Conservation (phyloP, 2,113 vertebrate genomes). For the Cebidichthys violaceus region DNA sequence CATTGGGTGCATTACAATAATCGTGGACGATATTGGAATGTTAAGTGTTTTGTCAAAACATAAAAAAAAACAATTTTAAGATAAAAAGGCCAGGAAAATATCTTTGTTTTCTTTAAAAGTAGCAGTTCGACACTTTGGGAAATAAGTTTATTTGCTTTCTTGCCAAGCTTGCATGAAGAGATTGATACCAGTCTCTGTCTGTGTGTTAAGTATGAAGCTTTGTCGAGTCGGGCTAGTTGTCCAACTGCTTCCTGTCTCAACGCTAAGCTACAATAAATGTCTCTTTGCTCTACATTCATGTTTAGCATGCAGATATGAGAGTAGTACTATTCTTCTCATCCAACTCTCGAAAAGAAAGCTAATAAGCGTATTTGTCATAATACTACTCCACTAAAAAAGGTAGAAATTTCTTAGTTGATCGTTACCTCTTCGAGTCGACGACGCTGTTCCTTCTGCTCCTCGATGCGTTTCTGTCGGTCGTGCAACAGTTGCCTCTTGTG, state of each 20-base stretch:
- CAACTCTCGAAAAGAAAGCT: neutral
- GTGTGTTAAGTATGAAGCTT: neutral
- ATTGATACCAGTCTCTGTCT: neutral
- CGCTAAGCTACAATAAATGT: no score
- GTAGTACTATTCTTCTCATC: no score
- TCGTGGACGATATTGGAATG: neutral
- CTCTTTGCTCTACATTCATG: no score
- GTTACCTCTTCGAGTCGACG: conserved; percentile 90
- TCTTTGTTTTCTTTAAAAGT: neutral
- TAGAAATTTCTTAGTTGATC: neutral
- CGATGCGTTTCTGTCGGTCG: conserved; percentile 92
- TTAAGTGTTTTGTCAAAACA: neutral
- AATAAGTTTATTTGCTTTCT: neutral
- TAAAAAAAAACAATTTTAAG: neutral
- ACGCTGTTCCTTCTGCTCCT: conserved; percentile 93
- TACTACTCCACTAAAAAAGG: neutral
- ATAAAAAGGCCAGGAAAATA: neutral
- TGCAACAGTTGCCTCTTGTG: conserved; percentile 93
- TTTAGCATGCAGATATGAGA: no score
- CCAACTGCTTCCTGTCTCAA: no score
- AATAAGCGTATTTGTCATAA: neutral
- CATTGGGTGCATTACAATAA: neutral
- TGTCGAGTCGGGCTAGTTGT: neutral
- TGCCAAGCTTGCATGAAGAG: neutral
- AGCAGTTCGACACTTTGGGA: neutral